phyloP scores from a whole-genome alignment of 2,113 vertebrate genomes.

The Psophia crepitans region DNA sequence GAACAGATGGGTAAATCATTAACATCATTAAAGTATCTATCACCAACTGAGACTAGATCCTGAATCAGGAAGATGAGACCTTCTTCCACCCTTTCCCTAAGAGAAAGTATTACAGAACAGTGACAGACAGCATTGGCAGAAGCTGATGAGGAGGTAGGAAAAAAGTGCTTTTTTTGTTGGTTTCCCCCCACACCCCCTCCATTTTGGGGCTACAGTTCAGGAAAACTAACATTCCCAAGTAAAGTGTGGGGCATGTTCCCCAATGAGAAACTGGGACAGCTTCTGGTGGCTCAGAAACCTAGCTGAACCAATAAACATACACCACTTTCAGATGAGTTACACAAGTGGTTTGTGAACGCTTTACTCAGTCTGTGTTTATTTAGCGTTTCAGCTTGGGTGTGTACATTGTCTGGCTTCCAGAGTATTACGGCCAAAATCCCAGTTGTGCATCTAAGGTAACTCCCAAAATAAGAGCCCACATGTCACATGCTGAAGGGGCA shows the following conservation, averaged over 20 bases:
- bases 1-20: background rate
- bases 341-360: slow-evolving; percentile 43
- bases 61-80: background rate
- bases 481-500: slow-evolving; percentile 45
- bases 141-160: background rate
- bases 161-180: background rate
- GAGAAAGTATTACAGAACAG: background rate
- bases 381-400: slow-evolving; percentile 56
- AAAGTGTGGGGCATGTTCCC: background rate
- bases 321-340: slow-evolving; percentile 57
- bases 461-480: slow-evolving; percentile 47
- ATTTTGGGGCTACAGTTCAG: background rate
- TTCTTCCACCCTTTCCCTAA: background rate
- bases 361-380: slow-evolving; percentile 56
- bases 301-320: background rate
- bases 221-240: background rate
- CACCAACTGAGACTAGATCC: background rate
- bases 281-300: background rate
- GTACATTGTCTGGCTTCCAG: slow-evolving; percentile 65
- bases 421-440: slow-evolving; percentile 24
- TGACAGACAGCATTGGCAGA: background rate
- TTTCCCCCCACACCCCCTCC: background rate
- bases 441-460: slow-evolving; percentile 49
- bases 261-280: background rate
- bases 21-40: background rate